A percentile compares a stretch with the other conserved stretches of the same genome.
These are phyloP conservation scores for Caenorhabditis inopinata DNA, from an alignment of 1,140 invertebrate species.

Conservation along the genomic window DNA sequence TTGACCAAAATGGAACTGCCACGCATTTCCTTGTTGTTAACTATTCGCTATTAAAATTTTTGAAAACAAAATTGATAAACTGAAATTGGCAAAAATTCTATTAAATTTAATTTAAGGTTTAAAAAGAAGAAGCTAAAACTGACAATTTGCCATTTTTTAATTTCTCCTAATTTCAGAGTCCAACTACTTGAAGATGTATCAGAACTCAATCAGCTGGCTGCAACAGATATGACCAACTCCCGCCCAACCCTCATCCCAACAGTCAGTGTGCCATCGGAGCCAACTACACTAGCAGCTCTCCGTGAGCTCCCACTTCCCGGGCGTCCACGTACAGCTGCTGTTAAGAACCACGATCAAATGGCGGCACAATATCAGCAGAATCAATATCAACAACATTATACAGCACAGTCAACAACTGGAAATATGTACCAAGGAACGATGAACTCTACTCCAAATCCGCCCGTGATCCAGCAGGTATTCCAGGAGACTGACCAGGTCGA, in stretches of 20 bases:
- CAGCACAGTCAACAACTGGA: too few species aligned
- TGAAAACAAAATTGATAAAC: not conserved
- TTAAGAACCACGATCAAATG: too few species aligned
- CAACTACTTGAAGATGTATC: not conserved
- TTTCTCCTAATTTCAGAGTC: not conserved
- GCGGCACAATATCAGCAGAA: not conserved
- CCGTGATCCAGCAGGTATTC: not conserved
- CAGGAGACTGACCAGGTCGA: not conserved
- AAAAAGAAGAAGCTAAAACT: too few species aligned
- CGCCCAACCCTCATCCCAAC: not conserved
- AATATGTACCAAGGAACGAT: too few species aligned
- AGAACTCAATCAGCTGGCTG: not conserved
- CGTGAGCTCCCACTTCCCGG: not conserved
- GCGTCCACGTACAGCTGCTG: not conserved
- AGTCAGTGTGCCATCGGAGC: not conserved
- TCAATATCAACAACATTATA: too few species aligned
- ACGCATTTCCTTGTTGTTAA: not conserved
- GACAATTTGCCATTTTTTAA: too few species aligned
- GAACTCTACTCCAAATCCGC: not conserved
- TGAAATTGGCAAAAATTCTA: not conserved
- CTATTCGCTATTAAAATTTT: not conserved
- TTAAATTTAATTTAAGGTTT: too few species aligned
- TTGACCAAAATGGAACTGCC: too few species aligned
- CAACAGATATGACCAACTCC: not conserved
- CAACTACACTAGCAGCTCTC: not conserved